phyloP scores from a whole-genome alignment of 1,140 invertebrate genomes.

The Microvelia longipes region DNA sequence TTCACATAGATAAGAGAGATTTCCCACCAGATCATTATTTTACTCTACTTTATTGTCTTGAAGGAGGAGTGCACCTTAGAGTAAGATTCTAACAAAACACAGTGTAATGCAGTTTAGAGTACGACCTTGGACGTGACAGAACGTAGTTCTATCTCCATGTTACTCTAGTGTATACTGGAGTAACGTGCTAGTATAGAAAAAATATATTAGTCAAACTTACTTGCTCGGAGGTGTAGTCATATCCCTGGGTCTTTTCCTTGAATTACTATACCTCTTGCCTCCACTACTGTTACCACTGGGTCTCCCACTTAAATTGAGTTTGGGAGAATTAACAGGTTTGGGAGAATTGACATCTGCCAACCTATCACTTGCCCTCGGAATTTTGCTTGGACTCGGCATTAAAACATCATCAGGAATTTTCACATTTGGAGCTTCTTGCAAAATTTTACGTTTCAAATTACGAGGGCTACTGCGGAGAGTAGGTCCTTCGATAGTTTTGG shows the following conservation, averaged over 20 bases:
- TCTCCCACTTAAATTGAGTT: background rate
- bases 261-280: background rate
- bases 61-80: too few species aligned
- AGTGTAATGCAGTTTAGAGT: too few species aligned
- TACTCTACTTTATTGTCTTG: too few species aligned
- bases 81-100: too few species aligned
- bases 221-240: background rate
- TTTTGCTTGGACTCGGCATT: constrained; percentile 20
- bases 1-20: too few species aligned
- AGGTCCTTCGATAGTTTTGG: background rate
- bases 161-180: too few species aligned
- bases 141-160: too few species aligned
- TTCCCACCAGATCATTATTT: too few species aligned
- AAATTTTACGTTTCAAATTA: constrained; percentile 6
- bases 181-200: too few species aligned
- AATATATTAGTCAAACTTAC: too few species aligned
- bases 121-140: too few species aligned
- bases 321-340: background rate
- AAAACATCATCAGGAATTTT: constrained; percentile 15
- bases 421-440: background rate
- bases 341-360: background rate
- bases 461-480: background rate
- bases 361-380: constrained; percentile 3
- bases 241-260: constrained; percentile 4
- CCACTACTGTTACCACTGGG: background rate